These are phyloP conservation scores for Pogonocichla stellata DNA, from an alignment of 2,113 vertebrate genomes.

Conservation along the genomic window DNA sequence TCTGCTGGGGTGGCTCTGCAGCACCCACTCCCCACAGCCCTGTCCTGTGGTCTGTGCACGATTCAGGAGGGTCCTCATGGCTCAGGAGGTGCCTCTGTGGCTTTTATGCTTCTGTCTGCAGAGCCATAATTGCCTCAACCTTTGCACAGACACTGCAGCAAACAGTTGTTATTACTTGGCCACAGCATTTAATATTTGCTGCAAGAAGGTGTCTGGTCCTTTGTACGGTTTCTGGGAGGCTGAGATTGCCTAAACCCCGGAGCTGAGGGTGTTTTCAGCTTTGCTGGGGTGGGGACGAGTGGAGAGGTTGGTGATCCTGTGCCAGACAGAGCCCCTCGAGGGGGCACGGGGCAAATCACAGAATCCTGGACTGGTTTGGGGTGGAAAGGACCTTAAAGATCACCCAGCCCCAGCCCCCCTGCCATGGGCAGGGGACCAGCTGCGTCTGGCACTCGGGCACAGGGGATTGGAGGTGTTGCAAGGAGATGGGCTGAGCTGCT, in stretches of 20 bases:
- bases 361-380: background rate
- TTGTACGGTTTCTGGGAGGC: background rate
- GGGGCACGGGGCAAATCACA: background rate
- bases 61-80: background rate
- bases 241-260: background rate
- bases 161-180: background rate
- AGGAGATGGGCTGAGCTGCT: background rate
- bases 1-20: background rate
- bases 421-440: background rate
- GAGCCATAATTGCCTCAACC: background rate
- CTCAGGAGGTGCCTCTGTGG: background rate
- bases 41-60: rapidly evolving
- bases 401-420: background rate
- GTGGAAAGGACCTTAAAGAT: background rate
- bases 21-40: background rate
- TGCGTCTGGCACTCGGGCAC: conserved; percentile 25
- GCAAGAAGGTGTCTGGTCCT: background rate
- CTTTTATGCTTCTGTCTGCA: background rate
- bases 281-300: background rate
- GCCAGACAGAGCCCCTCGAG: background rate
- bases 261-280: background rate
- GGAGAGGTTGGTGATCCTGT: background rate
- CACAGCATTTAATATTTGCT: background rate
- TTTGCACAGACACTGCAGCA: background rate
- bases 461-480: background rate